These are phyloP conservation scores for Magallana ariakensis DNA, from an alignment of 1,140 invertebrate genomes.

Conservation along the genomic window DNA sequence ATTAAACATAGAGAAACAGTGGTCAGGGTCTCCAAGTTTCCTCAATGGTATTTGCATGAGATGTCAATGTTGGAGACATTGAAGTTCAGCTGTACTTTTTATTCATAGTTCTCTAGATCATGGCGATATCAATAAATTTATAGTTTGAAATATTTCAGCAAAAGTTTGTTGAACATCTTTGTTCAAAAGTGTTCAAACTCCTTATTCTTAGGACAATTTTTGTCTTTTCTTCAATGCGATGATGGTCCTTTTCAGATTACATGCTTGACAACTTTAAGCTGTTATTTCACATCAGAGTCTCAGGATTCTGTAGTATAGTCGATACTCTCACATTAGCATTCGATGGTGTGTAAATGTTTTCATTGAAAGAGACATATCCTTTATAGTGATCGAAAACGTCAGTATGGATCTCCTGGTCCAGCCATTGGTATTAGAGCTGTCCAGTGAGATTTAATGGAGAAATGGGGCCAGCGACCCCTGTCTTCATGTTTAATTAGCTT, in stretches of 20 bases:
- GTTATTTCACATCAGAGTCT: neutral
- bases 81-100: no score
- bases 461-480: constrained; percentile 7
- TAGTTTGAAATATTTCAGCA: no score
- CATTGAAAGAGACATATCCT: neutral
- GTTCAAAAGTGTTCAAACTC: no score
- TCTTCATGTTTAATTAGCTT: constrained; percentile 20
- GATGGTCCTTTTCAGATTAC: neutral
- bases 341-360: constrained; percentile 11
- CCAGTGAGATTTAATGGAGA: neutral
- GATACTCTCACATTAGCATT: neutral
- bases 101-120: no score
- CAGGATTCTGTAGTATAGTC: neutral
- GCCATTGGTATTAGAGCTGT: constrained; percentile 7
- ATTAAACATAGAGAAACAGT: no score
- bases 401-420: neutral
- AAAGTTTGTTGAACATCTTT: no score
- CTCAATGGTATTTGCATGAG: no score
- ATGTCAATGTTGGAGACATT: no score
- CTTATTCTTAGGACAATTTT: no score
- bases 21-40: no score
- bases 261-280: neutral
- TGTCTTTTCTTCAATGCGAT: neutral
- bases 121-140: no score
- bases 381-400: neutral